Base-by-base conservation (phyloP, 2,888 invertebrate genomes). In the Spodoptera picta region DNA sequence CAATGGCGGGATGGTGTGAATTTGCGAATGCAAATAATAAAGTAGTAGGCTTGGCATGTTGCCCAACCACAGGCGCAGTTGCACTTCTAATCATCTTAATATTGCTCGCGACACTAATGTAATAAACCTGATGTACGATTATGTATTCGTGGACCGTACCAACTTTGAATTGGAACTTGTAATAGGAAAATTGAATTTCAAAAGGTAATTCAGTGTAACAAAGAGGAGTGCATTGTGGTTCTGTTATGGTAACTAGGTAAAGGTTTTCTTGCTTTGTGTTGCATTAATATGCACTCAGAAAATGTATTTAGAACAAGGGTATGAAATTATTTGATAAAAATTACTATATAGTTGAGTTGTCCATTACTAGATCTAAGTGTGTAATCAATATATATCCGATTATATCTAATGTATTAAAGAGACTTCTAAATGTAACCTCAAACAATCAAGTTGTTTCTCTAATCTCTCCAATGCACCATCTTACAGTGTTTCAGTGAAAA, bases 1-100 rank as follows among this genome's bases (percentile, higher is more conserved):
- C 71, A 73, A 75, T 61, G 65, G 76, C 61, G 56, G 72, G 43
- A 66, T 66, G 69, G 82, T 78, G 83, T 59, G 76, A 85, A 87
- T 85, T 82, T 83, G 81, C 78, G 78, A 77, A 83, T 75, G 76
- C 79, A 69, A 81, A 81, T 80, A 78, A 78, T 77, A 80, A 81
- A 82, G 69, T 73, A 72, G 75, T 69, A 55, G 65, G 64, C 61
- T 67, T 79, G 78, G 77, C 80, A 56, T 24, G 9, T 60, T 77
- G 79, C 84, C 84, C 65, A 23, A 54, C 73, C 76, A 56, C 53
- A 60, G 59, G 59, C 58, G 43, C 71, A 65, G 73, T 78, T 63
- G 70, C 60, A 73, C 61, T 71, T 75, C 82, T 82, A 83, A 84
- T 84, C 84, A 83, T 82, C 77, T 78, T 71, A 69, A 75, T 80